Percentiles rank a stretch among this genome's conserved stretches.
Evolutionary conservation across 2,888 invertebrate genomes (phyloP).

Genomic region (Eugnorisma glareosa): DNA sequence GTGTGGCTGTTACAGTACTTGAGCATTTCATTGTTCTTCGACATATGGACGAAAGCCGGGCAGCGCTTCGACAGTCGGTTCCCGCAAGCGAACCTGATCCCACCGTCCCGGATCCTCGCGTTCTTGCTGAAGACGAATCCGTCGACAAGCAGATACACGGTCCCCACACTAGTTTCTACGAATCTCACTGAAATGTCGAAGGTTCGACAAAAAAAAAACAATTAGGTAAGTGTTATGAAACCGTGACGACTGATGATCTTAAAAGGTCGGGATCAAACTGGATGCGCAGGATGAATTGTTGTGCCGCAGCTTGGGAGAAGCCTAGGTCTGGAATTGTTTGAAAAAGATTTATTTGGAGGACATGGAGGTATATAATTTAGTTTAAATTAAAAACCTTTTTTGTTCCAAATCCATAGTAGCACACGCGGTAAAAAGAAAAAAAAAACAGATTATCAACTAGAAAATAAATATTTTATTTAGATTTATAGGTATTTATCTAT

Average conservation of each 20-base stretch:
- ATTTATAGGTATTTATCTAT: background rate
- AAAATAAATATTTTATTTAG: background rate
- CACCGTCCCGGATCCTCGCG: slow-evolving; percentile 56
- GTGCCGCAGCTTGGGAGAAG: background rate
- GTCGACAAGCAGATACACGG: slow-evolving; percentile 64
- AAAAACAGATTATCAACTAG: background rate
- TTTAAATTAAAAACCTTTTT: background rate
- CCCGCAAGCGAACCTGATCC: slow-evolving; percentile 67
- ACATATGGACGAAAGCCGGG: slow-evolving; percentile 66
- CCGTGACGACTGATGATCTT: background rate
- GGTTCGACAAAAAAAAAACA: slow-evolving; percentile 11
- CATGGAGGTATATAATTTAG: background rate
- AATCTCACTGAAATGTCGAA: slow-evolving; percentile 66
- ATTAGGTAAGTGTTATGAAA: background rate
- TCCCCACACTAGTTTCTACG: slow-evolving; percentile 63
- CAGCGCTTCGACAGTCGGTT: slow-evolving; percentile 68
- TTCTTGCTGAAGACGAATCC: slow-evolving; percentile 72
- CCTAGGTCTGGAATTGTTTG: background rate
- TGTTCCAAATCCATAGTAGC: background rate
- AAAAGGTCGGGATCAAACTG: background rate
- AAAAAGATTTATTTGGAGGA: background rate
- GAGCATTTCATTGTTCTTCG: slow-evolving; percentile 61
- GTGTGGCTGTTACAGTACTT: slow-evolving; percentile 63
- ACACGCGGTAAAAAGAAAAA: background rate
- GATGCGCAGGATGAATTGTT: background rate